These are phyloP conservation scores for Macrobrachium rosenbergii DNA, from an alignment of 1,140 invertebrate species.

Conservation along the genomic window DNA sequence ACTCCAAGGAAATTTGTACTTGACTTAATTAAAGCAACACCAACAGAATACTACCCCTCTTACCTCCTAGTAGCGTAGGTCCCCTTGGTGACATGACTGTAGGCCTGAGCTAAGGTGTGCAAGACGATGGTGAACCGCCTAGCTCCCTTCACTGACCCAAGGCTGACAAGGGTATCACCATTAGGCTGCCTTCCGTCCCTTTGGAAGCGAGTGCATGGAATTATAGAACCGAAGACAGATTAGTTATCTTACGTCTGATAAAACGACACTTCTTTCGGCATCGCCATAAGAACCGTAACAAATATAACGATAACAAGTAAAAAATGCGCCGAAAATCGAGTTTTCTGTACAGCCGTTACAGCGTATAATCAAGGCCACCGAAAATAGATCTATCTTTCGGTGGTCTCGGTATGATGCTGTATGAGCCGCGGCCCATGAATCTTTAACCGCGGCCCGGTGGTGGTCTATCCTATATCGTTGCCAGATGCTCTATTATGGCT, in stretches of 20 bases:
- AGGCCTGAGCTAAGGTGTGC: conserved; percentile 27
- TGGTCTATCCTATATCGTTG: no score
- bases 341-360: no score
- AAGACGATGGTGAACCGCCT: not conserved
- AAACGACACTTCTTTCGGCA: no score
- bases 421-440: no score
- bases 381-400: no score
- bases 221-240: not conserved
- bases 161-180: conserved; percentile 21
- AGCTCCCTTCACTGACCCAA: not conserved
- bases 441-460: no score
- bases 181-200: not conserved
- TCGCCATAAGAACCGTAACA: no score
- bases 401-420: no score
- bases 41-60: not conserved
- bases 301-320: not conserved
- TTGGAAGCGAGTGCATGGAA: not conserved
- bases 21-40: not conserved
- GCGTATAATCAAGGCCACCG: no score
- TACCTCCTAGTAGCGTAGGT: conserved; percentile 43
- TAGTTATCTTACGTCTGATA: no score
- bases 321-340: no score
- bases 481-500: no score
- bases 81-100: conserved; percentile 6
- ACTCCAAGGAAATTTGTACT: not conserved